phyloP scores from a whole-genome alignment of 2,797 vertebrate species.

The Tinamus major region DNA sequence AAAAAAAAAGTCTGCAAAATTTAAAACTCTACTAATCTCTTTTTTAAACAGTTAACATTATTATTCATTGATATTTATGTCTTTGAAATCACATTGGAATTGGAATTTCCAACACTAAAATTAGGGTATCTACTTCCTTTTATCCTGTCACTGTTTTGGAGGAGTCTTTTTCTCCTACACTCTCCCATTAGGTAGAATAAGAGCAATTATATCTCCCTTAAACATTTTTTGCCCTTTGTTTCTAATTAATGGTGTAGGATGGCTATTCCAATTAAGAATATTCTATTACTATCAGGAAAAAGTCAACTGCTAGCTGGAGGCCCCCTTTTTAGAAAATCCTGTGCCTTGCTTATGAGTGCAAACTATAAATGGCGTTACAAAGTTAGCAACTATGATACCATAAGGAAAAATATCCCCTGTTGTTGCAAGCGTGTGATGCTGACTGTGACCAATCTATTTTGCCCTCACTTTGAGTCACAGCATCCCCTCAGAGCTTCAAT shows the following conservation, averaged over 20 bases:
- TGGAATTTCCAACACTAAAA: not conserved
- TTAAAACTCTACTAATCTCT: not conserved
- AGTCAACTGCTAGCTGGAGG: not conserved
- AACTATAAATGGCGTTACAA: not conserved
- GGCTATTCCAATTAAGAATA: not conserved
- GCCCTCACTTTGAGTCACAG: not conserved
- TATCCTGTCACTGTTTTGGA: not conserved
- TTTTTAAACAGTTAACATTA: not conserved
- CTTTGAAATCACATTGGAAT: not conserved
- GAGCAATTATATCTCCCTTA: not conserved
- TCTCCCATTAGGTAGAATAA: not conserved
- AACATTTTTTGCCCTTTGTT: not conserved
- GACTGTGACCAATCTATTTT: not conserved
- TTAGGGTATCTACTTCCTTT: not conserved
- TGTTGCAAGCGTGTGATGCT: not conserved
- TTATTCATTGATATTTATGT: not conserved
- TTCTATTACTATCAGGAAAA: not conserved
- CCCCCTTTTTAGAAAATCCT: not conserved
- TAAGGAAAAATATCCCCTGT: not conserved
- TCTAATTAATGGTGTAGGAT: not conserved
- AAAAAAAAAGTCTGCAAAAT: not conserved
- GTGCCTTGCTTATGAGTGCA: not conserved
- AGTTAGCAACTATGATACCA: not conserved
- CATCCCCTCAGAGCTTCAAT: not conserved
- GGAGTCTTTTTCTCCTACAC: rapidly evolving